Conservation (phyloP, 2,797 vertebrate species). For the Diceros bicornis region DNA sequence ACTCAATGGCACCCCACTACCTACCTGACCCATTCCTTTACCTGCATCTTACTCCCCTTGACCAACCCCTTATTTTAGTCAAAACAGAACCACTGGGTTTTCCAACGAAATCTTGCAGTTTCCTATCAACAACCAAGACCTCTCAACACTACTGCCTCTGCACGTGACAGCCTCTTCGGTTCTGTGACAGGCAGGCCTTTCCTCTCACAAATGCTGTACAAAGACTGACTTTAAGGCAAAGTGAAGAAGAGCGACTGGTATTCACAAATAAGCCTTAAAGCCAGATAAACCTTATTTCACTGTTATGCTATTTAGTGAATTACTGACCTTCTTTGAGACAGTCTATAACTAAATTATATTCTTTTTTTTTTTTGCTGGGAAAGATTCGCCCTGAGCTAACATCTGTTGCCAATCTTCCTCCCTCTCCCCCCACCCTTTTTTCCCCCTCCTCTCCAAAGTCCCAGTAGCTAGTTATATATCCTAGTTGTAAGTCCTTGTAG, state of each 20-base stretch:
- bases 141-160: neutral
- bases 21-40: neutral
- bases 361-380: neutral
- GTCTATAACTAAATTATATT: neutral
- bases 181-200: neutral
- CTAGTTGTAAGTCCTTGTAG: no score
- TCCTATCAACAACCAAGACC: neutral
- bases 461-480: no score
- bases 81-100: neutral
- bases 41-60: neutral
- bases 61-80: neutral
- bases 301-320: neutral
- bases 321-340: neutral
- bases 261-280: neutral
- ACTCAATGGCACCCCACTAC: no score
- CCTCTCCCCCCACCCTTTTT: no score
- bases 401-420: no score
- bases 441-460: no score
- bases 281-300: neutral
- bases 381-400: no score
- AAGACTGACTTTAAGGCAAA: neutral
- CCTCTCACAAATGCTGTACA: neutral
- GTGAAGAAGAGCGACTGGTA: neutral
- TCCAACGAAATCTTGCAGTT: neutral
- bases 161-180: no score